These are phyloP conservation scores for Capitulum mitella DNA, from an alignment of 2,888 invertebrate species.

Conservation along the genomic window DNA sequence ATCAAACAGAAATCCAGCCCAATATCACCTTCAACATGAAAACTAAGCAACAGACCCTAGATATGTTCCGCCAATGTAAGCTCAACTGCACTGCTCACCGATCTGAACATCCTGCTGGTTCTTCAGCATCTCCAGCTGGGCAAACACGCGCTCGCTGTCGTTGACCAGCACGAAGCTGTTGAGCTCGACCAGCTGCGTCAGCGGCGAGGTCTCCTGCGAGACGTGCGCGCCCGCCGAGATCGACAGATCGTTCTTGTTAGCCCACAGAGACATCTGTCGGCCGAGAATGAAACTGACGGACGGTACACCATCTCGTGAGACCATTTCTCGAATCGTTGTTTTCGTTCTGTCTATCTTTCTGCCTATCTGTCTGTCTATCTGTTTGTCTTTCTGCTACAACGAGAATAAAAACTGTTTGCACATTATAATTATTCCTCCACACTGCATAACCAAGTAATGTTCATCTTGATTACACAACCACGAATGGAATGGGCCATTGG, in stretches of 20 bases:
- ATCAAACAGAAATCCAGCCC: too few relatives aligned
- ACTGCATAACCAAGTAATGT: neutral
- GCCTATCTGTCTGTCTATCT: neutral
- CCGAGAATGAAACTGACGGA: neutral
- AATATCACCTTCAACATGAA: neutral
- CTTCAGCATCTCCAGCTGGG: neutral
- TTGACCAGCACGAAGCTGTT: neutral
- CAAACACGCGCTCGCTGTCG: neutral
- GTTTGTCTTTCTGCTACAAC: neutral
- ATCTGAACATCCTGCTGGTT: neutral
- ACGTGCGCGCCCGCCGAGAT: conserved; percentile 63
- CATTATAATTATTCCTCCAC: neutral
- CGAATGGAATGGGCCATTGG: too few relatives aligned
- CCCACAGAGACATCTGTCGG: conserved; percentile 67
- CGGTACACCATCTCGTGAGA: too few relatives aligned
- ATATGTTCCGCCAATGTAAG: too few relatives aligned
- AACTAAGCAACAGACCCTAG: neutral
- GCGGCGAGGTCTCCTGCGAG: conserved; percentile 50
- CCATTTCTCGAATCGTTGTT: neutral
- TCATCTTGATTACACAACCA: too few relatives aligned
- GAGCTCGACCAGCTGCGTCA: conserved; percentile 49
- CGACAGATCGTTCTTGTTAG: conserved; percentile 90
- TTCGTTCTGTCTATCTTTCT: too few relatives aligned
- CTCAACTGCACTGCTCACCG: too few relatives aligned
- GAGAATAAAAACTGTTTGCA: conserved; percentile 38